phyloP scores from a whole-genome alignment of 2,888 invertebrate species.

The Spilarctia lutea region DNA sequence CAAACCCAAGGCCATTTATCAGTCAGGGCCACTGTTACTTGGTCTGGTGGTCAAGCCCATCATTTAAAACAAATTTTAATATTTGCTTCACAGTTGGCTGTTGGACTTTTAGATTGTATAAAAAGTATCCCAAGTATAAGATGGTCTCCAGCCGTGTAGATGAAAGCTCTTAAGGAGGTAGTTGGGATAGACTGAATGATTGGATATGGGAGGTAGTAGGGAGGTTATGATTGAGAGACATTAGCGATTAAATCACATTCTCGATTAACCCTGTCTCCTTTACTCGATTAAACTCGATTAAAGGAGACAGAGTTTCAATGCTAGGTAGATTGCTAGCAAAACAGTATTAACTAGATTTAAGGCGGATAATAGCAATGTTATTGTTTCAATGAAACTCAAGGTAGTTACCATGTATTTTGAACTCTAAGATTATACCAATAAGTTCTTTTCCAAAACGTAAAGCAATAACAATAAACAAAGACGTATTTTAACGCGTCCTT shows the following conservation, averaged over 20 bases:
- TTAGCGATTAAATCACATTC: not conserved
- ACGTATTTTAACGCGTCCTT: not conserved
- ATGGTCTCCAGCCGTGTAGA: not conserved
- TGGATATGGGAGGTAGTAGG: not conserved
- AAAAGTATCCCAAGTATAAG: not conserved
- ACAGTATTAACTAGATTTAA: not conserved
- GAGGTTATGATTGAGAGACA: not conserved
- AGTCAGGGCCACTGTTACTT: no score
- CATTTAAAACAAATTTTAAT: no score
- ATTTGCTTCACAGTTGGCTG: no score
- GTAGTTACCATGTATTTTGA: not conserved
- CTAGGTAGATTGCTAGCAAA: not conserved
- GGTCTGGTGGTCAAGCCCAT: no score
- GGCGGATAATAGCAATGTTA: not conserved
- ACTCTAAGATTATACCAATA: slow-evolving; percentile 2
- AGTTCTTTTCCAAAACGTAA: not conserved
- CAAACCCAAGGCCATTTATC: no score
- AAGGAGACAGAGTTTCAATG: no score
- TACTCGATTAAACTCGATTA: no score
- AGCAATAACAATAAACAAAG: slow-evolving; percentile 10
- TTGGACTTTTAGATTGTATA: not conserved
- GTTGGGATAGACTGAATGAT: not conserved
- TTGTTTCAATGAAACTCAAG: not conserved
- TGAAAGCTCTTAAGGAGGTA: not conserved
- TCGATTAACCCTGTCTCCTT: no score